Evolutionary conservation across 1,140 invertebrate species (phyloP).

Genomic region (Platyura marginata): DNA sequence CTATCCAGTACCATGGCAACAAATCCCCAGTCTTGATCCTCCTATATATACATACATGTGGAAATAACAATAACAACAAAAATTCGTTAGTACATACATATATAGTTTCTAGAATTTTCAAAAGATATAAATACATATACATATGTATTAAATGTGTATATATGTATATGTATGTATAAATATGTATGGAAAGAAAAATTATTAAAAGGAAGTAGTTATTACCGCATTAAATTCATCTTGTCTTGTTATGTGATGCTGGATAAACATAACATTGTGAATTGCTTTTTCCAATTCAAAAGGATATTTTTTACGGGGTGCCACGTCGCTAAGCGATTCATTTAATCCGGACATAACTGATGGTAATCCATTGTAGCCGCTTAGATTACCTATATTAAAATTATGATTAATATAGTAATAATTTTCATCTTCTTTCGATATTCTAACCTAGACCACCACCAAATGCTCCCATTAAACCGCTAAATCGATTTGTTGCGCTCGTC

Average conservation of each 20-base stretch:
- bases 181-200: too few relatives aligned
- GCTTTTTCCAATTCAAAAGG: slow-evolving; percentile 84
- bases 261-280: slow-evolving; percentile 88
- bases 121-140: too few relatives aligned
- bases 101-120: too few relatives aligned
- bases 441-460: slow-evolving; percentile 35
- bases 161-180: too few relatives aligned
- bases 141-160: too few relatives aligned
- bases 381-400: too few relatives aligned
- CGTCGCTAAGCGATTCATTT: slow-evolving; percentile 62
- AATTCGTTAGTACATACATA: too few relatives aligned
- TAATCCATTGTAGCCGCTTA: slow-evolving; percentile 55
- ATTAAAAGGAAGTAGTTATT: too few relatives aligned
- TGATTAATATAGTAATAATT: too few relatives aligned
- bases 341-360: slow-evolving; percentile 61
- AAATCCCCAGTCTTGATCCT: slow-evolving; percentile 98
- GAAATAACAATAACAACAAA: too few relatives aligned
- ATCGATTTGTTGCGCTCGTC: slow-evolving; percentile 48
- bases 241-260: slow-evolving; percentile 82
- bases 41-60: slow-evolving; percentile 50
- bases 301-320: slow-evolving; percentile 64
- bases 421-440: too few relatives aligned
- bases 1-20: slow-evolving; percentile 98
- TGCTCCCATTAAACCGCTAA: slow-evolving; percentile 46
- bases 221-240: slow-evolving; percentile 89